These are phyloP conservation scores for Gobius niger DNA, from an alignment of 2,113 vertebrate species.

Conservation along the genomic window DNA sequence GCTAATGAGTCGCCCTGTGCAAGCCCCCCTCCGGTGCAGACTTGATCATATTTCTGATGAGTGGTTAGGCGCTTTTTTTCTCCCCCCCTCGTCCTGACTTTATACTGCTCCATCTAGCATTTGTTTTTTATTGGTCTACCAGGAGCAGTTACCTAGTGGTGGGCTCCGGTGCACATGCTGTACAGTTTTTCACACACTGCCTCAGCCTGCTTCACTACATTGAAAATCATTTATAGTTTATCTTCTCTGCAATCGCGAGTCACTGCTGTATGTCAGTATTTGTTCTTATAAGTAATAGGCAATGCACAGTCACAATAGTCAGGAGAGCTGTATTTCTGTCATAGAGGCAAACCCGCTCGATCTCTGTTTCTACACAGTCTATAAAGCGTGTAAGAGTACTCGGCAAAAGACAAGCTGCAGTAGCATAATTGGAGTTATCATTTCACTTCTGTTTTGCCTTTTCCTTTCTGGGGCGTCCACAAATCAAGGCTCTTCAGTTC, in stretches of 20 bases:
- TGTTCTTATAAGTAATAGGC: conserved; percentile 3
- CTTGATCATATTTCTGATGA: conserved; percentile 42
- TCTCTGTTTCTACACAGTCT: conserved; percentile 34
- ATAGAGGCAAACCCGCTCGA: conserved; percentile 32
- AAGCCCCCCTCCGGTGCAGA: conserved; percentile 7
- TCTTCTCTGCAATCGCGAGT: conserved; percentile 16
- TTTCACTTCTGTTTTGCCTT: background rate
- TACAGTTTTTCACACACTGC: conserved; percentile 51
- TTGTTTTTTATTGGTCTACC: conserved; percentile 76
- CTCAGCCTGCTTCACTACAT: conserved; percentile 54
- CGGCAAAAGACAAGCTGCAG: background rate
- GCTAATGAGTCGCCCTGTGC: conserved; percentile 59
- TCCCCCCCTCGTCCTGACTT: conserved; percentile 23
- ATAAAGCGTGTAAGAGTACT: conserved; percentile 36
- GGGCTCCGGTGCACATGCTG: conserved; percentile 66
- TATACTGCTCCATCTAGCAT: conserved; percentile 68
- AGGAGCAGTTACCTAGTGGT: conserved; percentile 70
- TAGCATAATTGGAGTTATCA: background rate
- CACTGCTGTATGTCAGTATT: conserved; percentile 2
- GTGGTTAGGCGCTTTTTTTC: conserved; percentile 25
- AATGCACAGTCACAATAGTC: conserved; percentile 11
- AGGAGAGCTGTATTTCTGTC: conserved; percentile 22
- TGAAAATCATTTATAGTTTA: conserved; percentile 47
- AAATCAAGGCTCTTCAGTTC: too few species aligned
- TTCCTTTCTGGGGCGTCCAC: background rate